Conservation (phyloP, 1,140 invertebrate species). For the Heterodera schachtii region DNA sequence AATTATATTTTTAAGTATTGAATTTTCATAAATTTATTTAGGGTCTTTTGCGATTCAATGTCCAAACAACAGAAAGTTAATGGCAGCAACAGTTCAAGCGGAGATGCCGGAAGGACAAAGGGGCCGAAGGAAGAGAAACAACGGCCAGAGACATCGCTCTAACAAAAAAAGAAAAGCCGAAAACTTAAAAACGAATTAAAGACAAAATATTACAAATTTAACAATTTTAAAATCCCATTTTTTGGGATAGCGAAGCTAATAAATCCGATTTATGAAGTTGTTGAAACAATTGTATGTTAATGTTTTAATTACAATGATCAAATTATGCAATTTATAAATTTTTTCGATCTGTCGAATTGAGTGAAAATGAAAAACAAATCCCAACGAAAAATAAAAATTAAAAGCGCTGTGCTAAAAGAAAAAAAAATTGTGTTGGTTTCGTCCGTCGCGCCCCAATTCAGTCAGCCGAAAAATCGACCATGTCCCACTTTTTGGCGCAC, state of each 20-base stretch:
- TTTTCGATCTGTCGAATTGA: too few relatives aligned
- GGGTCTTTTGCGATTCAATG: constrained; percentile 25
- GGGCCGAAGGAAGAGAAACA: constrained; percentile 11
- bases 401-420: background rate
- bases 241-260: background rate
- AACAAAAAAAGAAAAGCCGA: background rate
- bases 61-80: constrained; percentile 6
- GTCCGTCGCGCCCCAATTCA: background rate
- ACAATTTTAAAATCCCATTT: background rate
- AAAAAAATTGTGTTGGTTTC: background rate
- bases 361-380: background rate
- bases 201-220: too few relatives aligned
- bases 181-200: background rate
- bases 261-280: too few relatives aligned
- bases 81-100: constrained; percentile 1
- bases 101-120: background rate
- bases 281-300: too few relatives aligned
- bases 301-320: too few relatives aligned
- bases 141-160: constrained; percentile 28
- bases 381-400: background rate
- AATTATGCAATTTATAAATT: too few relatives aligned
- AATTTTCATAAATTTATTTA: constrained; percentile 4
- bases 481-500: background rate
- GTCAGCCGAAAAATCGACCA: background rate
- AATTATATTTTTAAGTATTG: background rate